phyloP scores from a whole-genome alignment of 2,797 vertebrate genomes.

The Hoplostethus mediterraneus region DNA sequence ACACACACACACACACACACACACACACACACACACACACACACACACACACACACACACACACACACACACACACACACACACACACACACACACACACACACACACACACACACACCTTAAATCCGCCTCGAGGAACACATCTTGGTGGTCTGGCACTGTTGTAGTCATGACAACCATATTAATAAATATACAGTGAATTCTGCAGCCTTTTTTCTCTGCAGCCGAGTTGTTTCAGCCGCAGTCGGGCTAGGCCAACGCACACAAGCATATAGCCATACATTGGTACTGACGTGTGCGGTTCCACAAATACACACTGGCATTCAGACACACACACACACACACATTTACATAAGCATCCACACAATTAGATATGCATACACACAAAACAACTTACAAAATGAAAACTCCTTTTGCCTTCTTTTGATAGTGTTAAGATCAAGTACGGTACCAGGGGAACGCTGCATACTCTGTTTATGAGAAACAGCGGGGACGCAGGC shows the following conservation, averaged over 20 bases:
- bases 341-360: background rate
- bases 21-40: slow-evolving; percentile 16
- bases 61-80: background rate
- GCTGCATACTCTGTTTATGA: background rate
- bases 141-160: background rate
- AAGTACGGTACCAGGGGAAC: background rate
- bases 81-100: background rate
- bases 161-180: slow-evolving; percentile 24
- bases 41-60: background rate
- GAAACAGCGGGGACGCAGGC: slow-evolving; percentile 1
- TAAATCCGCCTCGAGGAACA: background rate
- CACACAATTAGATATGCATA: no score
- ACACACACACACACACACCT: background rate
- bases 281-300: background rate
- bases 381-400: background rate
- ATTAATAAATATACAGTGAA: slow-evolving; percentile 22
- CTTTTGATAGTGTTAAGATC: slow-evolving; percentile 2
- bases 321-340: background rate
- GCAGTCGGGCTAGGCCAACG: background rate
- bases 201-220: slow-evolving; percentile 16
- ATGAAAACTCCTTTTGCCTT: background rate
- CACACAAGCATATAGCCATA: background rate
- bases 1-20: slow-evolving; percentile 2
- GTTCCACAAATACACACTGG: background rate
- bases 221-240: background rate